Percentiles rank a stretch among this genome's conserved stretches.
Evolutionary conservation across 1,140 invertebrate genomes (phyloP).

Genomic region (Saccostrea echinata): DNA sequence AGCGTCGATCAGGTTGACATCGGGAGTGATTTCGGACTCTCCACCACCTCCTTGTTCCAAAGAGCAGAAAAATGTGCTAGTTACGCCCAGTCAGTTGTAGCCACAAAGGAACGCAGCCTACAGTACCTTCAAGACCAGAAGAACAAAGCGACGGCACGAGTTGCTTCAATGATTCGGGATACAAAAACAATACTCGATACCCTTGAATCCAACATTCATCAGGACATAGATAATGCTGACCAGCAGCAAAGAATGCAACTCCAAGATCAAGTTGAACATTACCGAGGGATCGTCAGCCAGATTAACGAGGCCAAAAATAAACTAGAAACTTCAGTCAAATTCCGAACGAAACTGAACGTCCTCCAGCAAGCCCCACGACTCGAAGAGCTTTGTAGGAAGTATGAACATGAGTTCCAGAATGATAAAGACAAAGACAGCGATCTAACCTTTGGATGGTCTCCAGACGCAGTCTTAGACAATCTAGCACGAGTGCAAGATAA

Average conservation of each 20-base stretch:
- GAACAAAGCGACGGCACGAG: not conserved
- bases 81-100: not conserved
- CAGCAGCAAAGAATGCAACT: not conserved
- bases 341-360: not conserved
- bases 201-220: not conserved
- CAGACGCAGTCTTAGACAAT: not conserved
- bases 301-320: conserved; percentile 8
- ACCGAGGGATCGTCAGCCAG: not conserved
- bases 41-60: not conserved
- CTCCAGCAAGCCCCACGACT: not conserved
- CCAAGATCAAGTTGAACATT: not conserved
- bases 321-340: conserved; percentile 8
- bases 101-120: not conserved
- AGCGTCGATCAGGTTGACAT: not conserved
- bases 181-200: not conserved
- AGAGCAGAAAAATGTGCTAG: conserved; percentile 5
- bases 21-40: not conserved
- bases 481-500: not conserved
- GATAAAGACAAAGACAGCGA: conserved; percentile 6
- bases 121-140: not conserved
- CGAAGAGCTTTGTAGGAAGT: not conserved
- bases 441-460: not conserved
- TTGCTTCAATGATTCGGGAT: not conserved
- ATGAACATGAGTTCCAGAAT: not conserved
- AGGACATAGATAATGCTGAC: not conserved